Conservation (phyloP, 1,140 invertebrate species). For the Papilio helenus region DNA sequence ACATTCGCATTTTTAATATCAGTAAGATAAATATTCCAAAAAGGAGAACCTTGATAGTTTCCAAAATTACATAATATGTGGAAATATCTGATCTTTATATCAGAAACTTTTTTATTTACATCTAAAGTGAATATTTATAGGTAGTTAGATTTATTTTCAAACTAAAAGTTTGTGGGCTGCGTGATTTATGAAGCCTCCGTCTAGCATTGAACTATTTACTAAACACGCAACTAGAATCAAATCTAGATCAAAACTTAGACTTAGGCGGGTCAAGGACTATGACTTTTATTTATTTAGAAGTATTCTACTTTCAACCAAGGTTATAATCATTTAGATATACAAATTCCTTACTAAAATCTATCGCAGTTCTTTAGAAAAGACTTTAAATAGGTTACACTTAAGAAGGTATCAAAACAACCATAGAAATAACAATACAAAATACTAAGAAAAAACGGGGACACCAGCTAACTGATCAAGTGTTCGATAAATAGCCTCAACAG, state of each 20-base stretch:
- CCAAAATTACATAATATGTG: background rate
- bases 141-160: background rate
- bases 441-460: too few relatives aligned
- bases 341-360: background rate
- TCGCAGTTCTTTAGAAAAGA: background rate
- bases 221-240: background rate
- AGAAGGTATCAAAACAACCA: background rate
- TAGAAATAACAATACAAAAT: background rate
- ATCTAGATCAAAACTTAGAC: conserved; percentile 9
- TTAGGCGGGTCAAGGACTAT: background rate
- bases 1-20: too few relatives aligned
- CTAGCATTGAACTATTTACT: conserved; percentile 4
- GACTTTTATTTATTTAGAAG: background rate
- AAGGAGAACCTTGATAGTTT: background rate
- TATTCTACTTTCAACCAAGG: background rate
- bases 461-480: background rate
- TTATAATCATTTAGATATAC: background rate
- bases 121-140: background rate
- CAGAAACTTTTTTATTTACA: background rate
- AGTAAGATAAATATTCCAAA: too few relatives aligned
- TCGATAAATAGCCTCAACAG: conserved; percentile 12
- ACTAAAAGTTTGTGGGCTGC: background rate
- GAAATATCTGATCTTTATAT: background rate
- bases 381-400: background rate
- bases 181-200: conserved; percentile 15